Evolutionary conservation across 1,140 invertebrate genomes (phyloP).

Genomic region (Drosophila ironensis): DNA sequence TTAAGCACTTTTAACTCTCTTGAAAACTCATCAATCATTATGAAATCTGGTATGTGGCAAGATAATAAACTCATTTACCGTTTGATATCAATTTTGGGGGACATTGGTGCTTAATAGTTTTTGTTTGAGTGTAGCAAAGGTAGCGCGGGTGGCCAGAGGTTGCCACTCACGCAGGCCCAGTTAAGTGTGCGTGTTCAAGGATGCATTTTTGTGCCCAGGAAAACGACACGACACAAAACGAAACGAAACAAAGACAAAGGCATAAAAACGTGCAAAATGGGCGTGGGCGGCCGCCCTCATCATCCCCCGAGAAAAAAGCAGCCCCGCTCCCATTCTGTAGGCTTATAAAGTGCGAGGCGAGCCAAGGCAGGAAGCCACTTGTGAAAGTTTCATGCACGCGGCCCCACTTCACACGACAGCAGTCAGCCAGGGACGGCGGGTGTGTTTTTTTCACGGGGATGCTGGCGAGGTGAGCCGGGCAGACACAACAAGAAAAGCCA

Average conservation of each 20-base stretch:
- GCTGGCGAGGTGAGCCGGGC: too few relatives aligned
- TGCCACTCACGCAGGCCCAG: slow-evolving; percentile 63
- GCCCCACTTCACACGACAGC: slow-evolving; percentile 77
- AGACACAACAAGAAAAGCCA: slow-evolving; percentile 1
- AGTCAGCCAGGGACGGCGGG: slow-evolving; percentile 4
- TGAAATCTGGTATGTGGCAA: too few relatives aligned
- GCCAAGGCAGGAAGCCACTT: slow-evolving; percentile 75
- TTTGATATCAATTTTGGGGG: too few relatives aligned
- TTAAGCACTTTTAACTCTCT: too few relatives aligned
- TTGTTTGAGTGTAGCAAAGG: neutral
- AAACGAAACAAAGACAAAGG: slow-evolving; percentile 77
- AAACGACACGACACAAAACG: slow-evolving; percentile 43
- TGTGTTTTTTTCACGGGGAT: neutral
- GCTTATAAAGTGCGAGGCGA: slow-evolving; percentile 72
- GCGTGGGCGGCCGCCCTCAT: slow-evolving; percentile 24
- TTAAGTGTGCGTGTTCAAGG: slow-evolving; percentile 79
- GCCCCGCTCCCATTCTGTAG: slow-evolving; percentile 18
- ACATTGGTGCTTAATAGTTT: too few relatives aligned
- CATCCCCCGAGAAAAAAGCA: slow-evolving; percentile 4
- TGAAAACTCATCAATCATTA: too few relatives aligned
- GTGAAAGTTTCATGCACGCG: slow-evolving; percentile 79
- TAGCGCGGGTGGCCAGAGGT: slow-evolving; percentile 20
- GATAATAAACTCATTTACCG: too few relatives aligned
- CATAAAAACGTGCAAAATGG: slow-evolving; percentile 76
- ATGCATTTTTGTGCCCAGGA: slow-evolving; percentile 75